Evolutionary conservation across 2,113 vertebrate species (phyloP).

Genomic region (Aegotheles bennettii): DNA sequence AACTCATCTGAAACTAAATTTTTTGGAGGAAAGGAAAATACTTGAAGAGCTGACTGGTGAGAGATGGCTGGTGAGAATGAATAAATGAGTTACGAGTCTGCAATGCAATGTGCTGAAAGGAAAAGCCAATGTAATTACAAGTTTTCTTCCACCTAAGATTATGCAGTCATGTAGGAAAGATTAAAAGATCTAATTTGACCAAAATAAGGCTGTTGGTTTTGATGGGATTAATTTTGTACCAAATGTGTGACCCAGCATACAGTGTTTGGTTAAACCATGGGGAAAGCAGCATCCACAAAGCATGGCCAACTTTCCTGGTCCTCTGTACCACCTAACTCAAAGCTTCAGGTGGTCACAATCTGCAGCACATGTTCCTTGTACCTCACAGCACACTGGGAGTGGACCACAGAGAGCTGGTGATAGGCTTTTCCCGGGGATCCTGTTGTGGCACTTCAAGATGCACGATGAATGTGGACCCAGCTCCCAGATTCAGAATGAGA

Average conservation of each 20-base stretch:
- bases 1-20: slow-evolving; percentile 34
- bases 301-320: background rate
- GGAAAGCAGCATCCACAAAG: background rate
- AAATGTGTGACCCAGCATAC: background rate
- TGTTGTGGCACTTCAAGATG: background rate
- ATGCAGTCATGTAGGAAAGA: background rate
- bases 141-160: background rate
- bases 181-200: background rate
- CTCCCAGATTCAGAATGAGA: background rate
- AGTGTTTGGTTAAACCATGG: background rate
- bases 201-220: background rate
- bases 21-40: slow-evolving; percentile 18
- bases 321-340: background rate
- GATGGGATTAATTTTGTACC: background rate
- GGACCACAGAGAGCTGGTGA: background rate
- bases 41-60: slow-evolving; percentile 2
- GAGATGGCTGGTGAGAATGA: slow-evolving; percentile 11
- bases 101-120: background rate
- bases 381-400: background rate
- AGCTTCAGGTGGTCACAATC: background rate
- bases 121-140: slow-evolving; percentile 15
- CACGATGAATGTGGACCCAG: background rate
- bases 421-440: background rate
- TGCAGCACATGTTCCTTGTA: background rate
- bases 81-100: background rate